Evolutionary conservation across 2,113 vertebrate species (phyloP).

Genomic region (Arothron firmamentum): DNA sequence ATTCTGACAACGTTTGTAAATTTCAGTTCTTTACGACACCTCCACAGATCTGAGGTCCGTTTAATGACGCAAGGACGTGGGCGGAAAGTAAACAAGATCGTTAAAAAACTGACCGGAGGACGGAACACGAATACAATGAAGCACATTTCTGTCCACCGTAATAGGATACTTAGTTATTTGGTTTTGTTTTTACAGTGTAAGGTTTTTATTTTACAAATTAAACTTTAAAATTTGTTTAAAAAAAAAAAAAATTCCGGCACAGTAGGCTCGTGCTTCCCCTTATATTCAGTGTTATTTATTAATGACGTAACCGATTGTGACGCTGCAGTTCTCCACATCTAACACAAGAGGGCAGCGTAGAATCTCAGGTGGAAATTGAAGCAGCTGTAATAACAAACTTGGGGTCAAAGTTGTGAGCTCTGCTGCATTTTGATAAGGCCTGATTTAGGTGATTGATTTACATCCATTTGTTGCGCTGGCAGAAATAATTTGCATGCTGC

Average conservation of each 20-base stretch:
- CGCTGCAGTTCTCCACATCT: background rate
- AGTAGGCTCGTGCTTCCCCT: no score
- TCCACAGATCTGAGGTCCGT: slow-evolving; percentile 22
- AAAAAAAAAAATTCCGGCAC: no score
- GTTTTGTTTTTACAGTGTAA: no score
- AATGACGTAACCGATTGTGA: no score
- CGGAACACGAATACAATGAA: background rate
- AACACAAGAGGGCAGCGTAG: slow-evolving; percentile 36
- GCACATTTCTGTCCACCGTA: no score
- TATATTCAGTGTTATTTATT: no score
- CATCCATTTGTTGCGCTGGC: slow-evolving; percentile 3
- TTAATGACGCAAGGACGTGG: background rate
- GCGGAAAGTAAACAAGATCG: background rate
- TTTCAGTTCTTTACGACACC: slow-evolving; percentile 6
- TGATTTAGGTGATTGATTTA: slow-evolving; percentile 37
- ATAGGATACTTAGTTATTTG: no score
- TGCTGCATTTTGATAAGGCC: slow-evolving; percentile 13
- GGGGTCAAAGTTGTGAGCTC: slow-evolving; percentile 13
- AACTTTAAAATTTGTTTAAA: no score
- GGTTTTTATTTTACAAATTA: no score
- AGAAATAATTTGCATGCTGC: background rate
- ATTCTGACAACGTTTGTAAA: background rate
- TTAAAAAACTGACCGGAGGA: background rate
- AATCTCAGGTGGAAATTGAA: background rate
- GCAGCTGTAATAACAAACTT: background rate